Conservation (phyloP, 2,888 invertebrate genomes). For the Pseudeuparius sepicola region DNA sequence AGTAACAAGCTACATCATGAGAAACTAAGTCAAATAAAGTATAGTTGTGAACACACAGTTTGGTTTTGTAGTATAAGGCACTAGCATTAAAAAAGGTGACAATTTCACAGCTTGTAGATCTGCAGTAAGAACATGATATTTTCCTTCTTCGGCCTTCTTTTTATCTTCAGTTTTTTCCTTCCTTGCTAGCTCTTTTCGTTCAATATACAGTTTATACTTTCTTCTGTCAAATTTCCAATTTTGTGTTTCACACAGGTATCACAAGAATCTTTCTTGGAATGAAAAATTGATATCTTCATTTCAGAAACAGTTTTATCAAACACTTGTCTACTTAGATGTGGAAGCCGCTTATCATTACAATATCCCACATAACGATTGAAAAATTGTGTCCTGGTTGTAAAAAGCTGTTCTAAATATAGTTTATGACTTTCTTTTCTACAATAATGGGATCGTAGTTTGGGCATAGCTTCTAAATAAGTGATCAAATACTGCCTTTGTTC, state of each 20-base stretch:
- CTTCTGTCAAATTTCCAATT: conserved; percentile 7
- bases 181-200: conserved; percentile 7
- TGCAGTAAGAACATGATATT: conserved; percentile 6
- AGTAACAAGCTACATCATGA: too few relatives aligned
- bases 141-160: conserved; percentile 7
- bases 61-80: too few relatives aligned
- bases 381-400: conserved; percentile 6
- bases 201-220: conserved; percentile 4
- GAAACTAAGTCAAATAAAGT: too few relatives aligned
- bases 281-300: too few relatives aligned
- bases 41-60: too few relatives aligned
- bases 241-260: conserved; percentile 7
- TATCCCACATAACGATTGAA: conserved; percentile 6
- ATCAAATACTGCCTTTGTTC: conserved; percentile 3
- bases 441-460: conserved; percentile 8
- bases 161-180: background rate
- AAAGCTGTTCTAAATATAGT: conserved; percentile 5
- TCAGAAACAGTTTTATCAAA: too few relatives aligned
- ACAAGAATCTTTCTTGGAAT: conserved; percentile 6
- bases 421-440: conserved; percentile 6
- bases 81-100: too few relatives aligned
- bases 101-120: conserved; percentile 7
- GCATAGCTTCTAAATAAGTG: conserved; percentile 3
- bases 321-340: too few relatives aligned
- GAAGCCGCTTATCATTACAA: too few relatives aligned